phyloP scores from a whole-genome alignment of 2,888 invertebrate genomes.

The Hemithea aestivaria region DNA sequence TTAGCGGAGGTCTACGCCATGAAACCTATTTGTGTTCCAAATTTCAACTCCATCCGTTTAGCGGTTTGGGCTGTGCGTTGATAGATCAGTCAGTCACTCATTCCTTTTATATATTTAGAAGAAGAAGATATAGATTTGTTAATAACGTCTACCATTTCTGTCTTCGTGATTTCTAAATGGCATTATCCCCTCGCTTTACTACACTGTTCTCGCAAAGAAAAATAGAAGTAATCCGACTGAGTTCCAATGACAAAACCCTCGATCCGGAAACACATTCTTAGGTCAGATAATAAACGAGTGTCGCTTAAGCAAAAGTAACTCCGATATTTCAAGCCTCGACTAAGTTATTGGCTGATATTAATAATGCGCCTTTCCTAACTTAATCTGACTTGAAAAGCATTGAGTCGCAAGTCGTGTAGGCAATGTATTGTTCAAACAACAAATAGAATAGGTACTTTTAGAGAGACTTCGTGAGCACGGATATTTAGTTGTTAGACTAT shows the following conservation, averaged over 20 bases:
- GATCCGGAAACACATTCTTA: slow-evolving; percentile 75
- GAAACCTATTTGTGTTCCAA: too few species aligned
- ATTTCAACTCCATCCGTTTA: too few species aligned
- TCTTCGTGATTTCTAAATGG: too few species aligned
- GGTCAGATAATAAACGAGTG: slow-evolving; percentile 65
- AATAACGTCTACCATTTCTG: too few species aligned
- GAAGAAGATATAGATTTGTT: too few species aligned
- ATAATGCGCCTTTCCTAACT: slow-evolving; percentile 73
- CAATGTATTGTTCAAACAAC: slow-evolving; percentile 61
- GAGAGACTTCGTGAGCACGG: slow-evolving; percentile 21
- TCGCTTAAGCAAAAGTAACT: slow-evolving; percentile 75
- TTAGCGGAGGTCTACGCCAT: too few species aligned
- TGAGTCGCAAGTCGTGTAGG: slow-evolving; percentile 64
- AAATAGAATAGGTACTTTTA: slow-evolving; percentile 58
- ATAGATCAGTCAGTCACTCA: too few species aligned
- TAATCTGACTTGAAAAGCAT: slow-evolving; percentile 76
- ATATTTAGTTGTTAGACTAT: slow-evolving; percentile 19
- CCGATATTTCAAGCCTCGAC: slow-evolving; percentile 71
- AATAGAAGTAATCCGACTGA: slow-evolving; percentile 47
- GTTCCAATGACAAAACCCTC: slow-evolving; percentile 58
- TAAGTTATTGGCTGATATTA: slow-evolving; percentile 77
- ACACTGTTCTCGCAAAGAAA: slow-evolving; percentile 38
- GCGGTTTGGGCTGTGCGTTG: too few species aligned
- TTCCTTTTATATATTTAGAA: too few species aligned
- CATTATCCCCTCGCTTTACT: too few species aligned